Percentiles rank a stretch among this genome's conserved stretches.
Evolutionary conservation across 2,888 invertebrate species (phyloP).

Genomic region (Aporophyla lueneburgensis): DNA sequence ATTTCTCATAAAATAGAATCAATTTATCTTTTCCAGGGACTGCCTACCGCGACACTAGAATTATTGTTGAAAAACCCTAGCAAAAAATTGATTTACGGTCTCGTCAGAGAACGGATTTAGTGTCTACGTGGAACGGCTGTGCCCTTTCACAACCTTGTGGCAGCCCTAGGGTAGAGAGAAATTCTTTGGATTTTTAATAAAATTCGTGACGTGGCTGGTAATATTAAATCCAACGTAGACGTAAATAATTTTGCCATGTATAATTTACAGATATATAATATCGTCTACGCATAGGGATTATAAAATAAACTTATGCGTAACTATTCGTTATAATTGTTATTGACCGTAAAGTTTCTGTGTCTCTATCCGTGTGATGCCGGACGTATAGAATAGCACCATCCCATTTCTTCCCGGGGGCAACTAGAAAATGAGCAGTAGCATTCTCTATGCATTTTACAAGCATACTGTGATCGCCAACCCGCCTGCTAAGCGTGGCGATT

Average conservation of each 20-base stretch:
- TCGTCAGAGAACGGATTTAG: conserved; percentile 4
- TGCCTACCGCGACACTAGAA: background rate
- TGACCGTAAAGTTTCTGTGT: too few relatives aligned
- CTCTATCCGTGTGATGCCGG: too few relatives aligned
- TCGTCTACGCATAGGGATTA: too few relatives aligned
- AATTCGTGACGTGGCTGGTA: background rate
- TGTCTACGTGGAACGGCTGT: background rate
- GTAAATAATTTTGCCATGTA: background rate
- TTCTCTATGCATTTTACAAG: too few relatives aligned
- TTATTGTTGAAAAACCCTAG: background rate
- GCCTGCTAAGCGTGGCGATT: too few relatives aligned
- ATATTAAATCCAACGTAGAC: conserved; percentile 24
- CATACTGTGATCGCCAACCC: too few relatives aligned
- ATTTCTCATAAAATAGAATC: conserved; percentile 5
- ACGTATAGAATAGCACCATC: too few relatives aligned
- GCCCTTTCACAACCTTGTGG: background rate
- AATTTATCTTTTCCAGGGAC: conserved; percentile 1
- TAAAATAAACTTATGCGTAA: too few relatives aligned
- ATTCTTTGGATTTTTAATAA: conserved; percentile 33
- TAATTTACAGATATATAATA: background rate
- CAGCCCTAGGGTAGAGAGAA: conserved; percentile 9
- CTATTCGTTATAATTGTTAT: too few relatives aligned
- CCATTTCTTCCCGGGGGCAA: too few relatives aligned
- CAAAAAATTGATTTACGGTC: conserved; percentile 20
- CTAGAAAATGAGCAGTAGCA: too few relatives aligned